Conservation (phyloP, 2,888 invertebrate species). For the Ophion costatus region DNA sequence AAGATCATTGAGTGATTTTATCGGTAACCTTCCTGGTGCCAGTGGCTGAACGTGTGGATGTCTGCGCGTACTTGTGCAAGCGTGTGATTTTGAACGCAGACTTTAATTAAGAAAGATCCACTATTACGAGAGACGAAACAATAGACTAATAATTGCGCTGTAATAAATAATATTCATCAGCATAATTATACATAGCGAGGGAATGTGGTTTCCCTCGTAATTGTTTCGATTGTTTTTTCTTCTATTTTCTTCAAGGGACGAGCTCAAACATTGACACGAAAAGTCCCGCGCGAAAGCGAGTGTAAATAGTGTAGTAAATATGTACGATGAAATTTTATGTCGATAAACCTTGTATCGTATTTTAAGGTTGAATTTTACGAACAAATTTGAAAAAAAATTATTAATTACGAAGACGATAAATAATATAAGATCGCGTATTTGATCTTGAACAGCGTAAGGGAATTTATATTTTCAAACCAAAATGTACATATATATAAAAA, state of each 20-base stretch:
- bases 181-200: constrained; percentile 46
- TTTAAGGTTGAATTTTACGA: constrained; percentile 39
- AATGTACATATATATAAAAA: constrained; percentile 57
- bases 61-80: constrained; percentile 15
- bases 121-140: constrained; percentile 41
- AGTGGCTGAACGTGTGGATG: constrained; percentile 31
- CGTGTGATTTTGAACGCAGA: constrained; percentile 31
- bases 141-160: constrained; percentile 45
- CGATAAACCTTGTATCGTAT: constrained; percentile 45
- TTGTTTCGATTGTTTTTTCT: constrained; percentile 23
- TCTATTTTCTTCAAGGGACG: constrained; percentile 29
- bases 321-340: constrained; percentile 46
- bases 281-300: constrained; percentile 39
- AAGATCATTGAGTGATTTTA: constrained; percentile 58
- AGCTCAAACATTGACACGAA: constrained; percentile 48
- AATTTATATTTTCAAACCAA: constrained; percentile 64
- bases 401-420: constrained; percentile 55
- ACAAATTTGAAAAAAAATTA: constrained; percentile 42
- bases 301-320: constrained; percentile 61
- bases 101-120: constrained; percentile 33
- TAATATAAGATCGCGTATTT: constrained; percentile 51
- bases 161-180: constrained; percentile 56
- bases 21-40: constrained; percentile 49
- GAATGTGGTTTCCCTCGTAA: constrained; percentile 18
- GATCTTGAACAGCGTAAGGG: constrained; percentile 49